A percentile compares a stretch with the other conserved stretches of the same genome.
Evolutionary conservation across 2,797 vertebrate species (phyloP).

Genomic region (Austrolebias charrua): DNA sequence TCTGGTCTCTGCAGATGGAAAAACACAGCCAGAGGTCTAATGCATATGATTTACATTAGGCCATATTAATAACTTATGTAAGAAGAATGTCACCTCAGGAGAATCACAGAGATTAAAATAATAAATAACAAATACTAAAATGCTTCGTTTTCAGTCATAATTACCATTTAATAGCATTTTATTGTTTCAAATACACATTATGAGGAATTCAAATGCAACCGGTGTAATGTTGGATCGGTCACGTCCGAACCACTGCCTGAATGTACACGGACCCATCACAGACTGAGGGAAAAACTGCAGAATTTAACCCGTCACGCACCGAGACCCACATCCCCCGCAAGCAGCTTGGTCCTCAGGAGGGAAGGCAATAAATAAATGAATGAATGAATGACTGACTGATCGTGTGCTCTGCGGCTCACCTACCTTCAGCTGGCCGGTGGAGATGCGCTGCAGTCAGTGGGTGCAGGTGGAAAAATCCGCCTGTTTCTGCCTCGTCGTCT

Average conservation of each 20-base stretch:
- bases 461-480: conserved; percentile 34
- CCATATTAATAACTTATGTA: not conserved
- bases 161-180: no score
- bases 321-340: conserved; percentile 13
- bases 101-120: not conserved
- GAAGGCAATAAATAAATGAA: not conserved
- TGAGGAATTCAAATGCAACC: no score
- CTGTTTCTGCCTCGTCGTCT: conserved; percentile 49
- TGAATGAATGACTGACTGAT: no score
- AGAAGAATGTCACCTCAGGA: not conserved
- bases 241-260: conserved; percentile 43
- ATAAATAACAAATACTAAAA: no score
- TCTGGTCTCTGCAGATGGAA: conserved; percentile 51
- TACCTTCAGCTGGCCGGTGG: conserved; percentile 29
- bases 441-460: conserved; percentile 22
- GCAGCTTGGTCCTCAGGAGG: not conserved
- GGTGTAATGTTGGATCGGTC: conserved; percentile 22
- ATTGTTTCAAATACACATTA: no score
- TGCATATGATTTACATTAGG: conserved; percentile 1
- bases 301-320: conserved; percentile 82
- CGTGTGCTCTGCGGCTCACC: conserved; percentile 5
- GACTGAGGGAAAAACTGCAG: conserved; percentile 76
- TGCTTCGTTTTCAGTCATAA: no score
- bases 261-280: conserved; percentile 49
- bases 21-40: conserved; percentile 23